Evolutionary conservation across 1,140 invertebrate genomes (phyloP).

Genomic region (Papilio polyxenes): DNA sequence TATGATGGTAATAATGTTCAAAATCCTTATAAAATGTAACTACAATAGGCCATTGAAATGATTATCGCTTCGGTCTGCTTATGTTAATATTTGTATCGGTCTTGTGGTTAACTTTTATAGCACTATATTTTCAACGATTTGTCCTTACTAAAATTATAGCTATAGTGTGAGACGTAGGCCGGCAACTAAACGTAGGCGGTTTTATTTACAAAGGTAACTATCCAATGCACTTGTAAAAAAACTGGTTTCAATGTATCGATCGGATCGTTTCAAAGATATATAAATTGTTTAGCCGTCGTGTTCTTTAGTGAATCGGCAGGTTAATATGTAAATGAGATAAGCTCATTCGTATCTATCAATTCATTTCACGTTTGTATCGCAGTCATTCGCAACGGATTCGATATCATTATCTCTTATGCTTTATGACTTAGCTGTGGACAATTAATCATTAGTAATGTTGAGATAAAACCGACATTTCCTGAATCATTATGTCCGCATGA

Average conservation of each 20-base stretch:
- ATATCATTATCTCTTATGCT: slow-evolving; percentile 38
- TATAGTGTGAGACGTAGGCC: slow-evolving; percentile 61
- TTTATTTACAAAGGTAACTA: slow-evolving; percentile 65
- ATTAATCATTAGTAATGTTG: slow-evolving; percentile 27
- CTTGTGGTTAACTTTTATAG: slow-evolving; percentile 51
- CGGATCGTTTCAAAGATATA: slow-evolving; percentile 36
- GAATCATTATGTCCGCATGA: slow-evolving; percentile 4
- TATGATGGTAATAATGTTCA: slow-evolving; percentile 29
- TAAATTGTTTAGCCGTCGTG: slow-evolving; percentile 23
- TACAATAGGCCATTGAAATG: slow-evolving; percentile 26
- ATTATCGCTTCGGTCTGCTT: slow-evolving; percentile 24
- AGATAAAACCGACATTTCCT: slow-evolving; percentile 39
- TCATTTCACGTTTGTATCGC: slow-evolving; percentile 31
- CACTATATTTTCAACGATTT: slow-evolving; percentile 69
- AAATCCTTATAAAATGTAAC: slow-evolving; percentile 27
- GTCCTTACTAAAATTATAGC: slow-evolving; percentile 59
- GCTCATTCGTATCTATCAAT: slow-evolving; percentile 34
- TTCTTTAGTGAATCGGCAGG: slow-evolving; percentile 35
- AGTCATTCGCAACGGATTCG: slow-evolving; percentile 34
- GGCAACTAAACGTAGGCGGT: slow-evolving; percentile 61
- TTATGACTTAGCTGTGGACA: slow-evolving; percentile 26
- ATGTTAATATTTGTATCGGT: slow-evolving; percentile 23
- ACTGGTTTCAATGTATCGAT: slow-evolving; percentile 42
- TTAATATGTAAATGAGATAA: slow-evolving; percentile 36
- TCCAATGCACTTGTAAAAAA: slow-evolving; percentile 42